phyloP scores from a whole-genome alignment of 2,113 vertebrate genomes.

The Stegostoma tigrinum region DNA sequence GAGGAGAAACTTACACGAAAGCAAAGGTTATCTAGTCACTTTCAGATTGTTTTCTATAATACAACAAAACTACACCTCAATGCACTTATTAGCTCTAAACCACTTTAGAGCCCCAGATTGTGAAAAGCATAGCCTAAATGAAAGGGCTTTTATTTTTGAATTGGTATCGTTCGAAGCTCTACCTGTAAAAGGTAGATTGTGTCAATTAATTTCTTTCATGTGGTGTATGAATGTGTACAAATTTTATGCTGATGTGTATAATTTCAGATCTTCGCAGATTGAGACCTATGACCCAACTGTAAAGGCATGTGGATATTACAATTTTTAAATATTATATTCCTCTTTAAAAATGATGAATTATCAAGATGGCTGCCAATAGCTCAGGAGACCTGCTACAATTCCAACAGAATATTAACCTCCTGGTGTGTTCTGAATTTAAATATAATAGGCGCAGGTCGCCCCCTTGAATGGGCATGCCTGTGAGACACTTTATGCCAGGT shows the following conservation, averaged over 20 bases:
- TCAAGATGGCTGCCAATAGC: no score
- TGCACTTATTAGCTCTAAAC: not conserved
- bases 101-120: not conserved
- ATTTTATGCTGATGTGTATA: not conserved
- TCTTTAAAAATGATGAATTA: no score
- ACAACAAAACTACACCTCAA: not conserved
- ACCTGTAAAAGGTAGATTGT: not conserved
- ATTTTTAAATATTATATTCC: no score
- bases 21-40: not conserved
- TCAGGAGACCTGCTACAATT: no score
- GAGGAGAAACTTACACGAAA: not conserved
- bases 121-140: not conserved
- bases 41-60: not conserved
- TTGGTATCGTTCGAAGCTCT: not conserved
- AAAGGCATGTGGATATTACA: no score
- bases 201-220: not conserved
- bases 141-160: not conserved
- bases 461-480: no score
- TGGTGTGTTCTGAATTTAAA: no score
- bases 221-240: not conserved
- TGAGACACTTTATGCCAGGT: no score
- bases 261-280: not conserved
- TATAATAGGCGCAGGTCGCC: no score
- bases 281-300: not conserved
- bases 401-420: no score